A percentile compares a stretch with the other conserved stretches of the same genome.
These are phyloP conservation scores for Molanna angustata DNA, from an alignment of 2,888 invertebrate species.

Conservation along the genomic window DNA sequence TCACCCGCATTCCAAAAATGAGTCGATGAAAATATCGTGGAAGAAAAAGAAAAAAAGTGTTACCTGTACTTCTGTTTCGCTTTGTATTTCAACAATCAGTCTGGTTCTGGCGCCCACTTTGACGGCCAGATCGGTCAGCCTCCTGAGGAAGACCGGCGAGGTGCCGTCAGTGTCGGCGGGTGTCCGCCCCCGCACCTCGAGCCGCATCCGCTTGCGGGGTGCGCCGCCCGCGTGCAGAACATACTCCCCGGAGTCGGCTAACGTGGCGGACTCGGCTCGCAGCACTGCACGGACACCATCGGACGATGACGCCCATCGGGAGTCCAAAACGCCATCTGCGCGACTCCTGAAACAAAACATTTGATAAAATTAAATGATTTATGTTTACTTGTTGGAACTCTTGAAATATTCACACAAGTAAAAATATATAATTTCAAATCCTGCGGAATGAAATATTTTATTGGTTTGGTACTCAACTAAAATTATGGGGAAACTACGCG, in stretches of 20 bases:
- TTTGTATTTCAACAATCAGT: constrained; percentile 80
- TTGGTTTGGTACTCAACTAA: no score
- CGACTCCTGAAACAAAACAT: constrained; percentile 39
- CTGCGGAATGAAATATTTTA: no score
- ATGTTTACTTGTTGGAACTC: no score
- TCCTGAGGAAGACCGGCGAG: constrained; percentile 78
- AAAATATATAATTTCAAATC: no score
- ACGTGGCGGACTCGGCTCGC: constrained; percentile 70
- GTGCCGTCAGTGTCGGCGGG: constrained; percentile 34
- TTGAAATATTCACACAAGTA: no score
- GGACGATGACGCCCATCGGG: constrained; percentile 54
- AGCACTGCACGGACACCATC: constrained; percentile 69
- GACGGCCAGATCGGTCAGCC: constrained; percentile 81
- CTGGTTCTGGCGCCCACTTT: constrained; percentile 87
- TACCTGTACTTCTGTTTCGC: constrained; percentile 77
- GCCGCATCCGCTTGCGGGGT: constrained; percentile 57
- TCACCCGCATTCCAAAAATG: no score
- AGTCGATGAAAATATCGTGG: no score
- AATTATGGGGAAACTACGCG: no score
- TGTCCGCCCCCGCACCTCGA: constrained; percentile 40
- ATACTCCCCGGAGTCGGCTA: constrained; percentile 74
- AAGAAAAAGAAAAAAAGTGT: constrained; percentile 35
- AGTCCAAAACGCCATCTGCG: constrained; percentile 61
- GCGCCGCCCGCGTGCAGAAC: constrained; percentile 64
- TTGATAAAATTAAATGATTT: neutral